Percentiles rank a stretch among this genome's conserved stretches.
phyloP scores from a whole-genome alignment of 2,113 vertebrate genomes.

The Falco punctatus region DNA sequence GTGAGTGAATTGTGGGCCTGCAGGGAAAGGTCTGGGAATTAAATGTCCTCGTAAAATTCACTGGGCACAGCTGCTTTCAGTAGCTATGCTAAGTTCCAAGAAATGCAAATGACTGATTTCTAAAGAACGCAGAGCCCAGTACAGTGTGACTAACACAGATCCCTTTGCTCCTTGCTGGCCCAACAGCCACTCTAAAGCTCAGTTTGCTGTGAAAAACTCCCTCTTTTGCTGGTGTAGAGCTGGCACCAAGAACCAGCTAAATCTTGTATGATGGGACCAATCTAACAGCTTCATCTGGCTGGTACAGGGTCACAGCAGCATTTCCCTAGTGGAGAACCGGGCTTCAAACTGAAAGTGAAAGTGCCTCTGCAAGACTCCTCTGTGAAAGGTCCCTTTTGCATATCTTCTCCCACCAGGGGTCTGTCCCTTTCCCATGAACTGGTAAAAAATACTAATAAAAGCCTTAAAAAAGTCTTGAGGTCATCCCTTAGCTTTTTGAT shows the following conservation, averaged over 20 bases:
- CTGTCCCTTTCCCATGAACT: background rate
- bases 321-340: background rate
- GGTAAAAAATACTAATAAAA: background rate
- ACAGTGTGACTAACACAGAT: background rate
- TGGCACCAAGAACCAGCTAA: background rate
- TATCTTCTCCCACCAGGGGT: background rate
- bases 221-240: background rate
- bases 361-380: background rate
- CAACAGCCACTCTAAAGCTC: background rate
- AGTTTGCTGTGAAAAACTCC: background rate
- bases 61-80: background rate
- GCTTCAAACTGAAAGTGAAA: background rate
- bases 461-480: background rate
- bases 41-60: background rate
- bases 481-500: background rate
- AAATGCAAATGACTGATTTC: conserved; percentile 24
- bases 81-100: background rate
- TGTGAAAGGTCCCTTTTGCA: background rate
- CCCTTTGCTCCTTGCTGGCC: background rate
- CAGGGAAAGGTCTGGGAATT: background rate
- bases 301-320: background rate
- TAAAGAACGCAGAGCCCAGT: background rate
- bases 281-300: background rate
- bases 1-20: background rate
- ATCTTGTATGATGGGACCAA: background rate